These are phyloP conservation scores for Falco concolor DNA, from an alignment of 2,797 vertebrate genomes.

Conservation along the genomic window DNA sequence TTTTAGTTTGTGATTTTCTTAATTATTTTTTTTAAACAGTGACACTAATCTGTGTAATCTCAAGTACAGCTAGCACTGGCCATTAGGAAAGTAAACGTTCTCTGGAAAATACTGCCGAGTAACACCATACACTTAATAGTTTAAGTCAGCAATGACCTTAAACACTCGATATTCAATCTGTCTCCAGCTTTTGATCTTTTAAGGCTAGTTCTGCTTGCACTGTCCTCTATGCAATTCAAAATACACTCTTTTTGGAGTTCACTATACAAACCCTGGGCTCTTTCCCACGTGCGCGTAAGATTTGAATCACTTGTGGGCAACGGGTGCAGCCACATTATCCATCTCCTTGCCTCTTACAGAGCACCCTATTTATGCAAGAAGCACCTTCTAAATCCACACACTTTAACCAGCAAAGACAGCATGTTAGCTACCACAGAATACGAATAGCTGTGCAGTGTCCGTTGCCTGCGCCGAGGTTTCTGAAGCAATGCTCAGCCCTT, in stretches of 20 bases:
- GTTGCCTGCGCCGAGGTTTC: rapidly evolving
- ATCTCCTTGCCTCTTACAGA: not conserved
- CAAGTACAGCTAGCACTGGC: not conserved
- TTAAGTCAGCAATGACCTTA: not conserved
- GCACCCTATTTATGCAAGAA: rapidly evolving
- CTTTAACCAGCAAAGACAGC: rapidly evolving
- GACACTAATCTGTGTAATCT: not conserved
- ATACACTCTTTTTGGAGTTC: not conserved
- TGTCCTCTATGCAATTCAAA: not conserved
- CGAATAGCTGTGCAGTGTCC: rapidly evolving
- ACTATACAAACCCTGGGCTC: not conserved
- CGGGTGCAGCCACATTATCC: not conserved
- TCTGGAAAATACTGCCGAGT: not conserved
- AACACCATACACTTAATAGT: not conserved
- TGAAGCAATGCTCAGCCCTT: rapidly evolving
- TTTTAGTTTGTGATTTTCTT: not conserved
- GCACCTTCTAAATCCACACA: rapidly evolving
- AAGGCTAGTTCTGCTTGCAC: not conserved
- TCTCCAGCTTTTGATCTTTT: not conserved
- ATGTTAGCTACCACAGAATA: not conserved
- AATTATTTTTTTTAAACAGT: not conserved
- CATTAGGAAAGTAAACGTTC: no score
- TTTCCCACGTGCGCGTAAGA: rapidly evolving
- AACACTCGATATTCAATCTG: not conserved
- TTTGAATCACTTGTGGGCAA: not conserved